These are phyloP conservation scores for Actinia equina DNA, from an alignment of 64 coral and sea anemone species.

Conservation along the genomic window DNA sequence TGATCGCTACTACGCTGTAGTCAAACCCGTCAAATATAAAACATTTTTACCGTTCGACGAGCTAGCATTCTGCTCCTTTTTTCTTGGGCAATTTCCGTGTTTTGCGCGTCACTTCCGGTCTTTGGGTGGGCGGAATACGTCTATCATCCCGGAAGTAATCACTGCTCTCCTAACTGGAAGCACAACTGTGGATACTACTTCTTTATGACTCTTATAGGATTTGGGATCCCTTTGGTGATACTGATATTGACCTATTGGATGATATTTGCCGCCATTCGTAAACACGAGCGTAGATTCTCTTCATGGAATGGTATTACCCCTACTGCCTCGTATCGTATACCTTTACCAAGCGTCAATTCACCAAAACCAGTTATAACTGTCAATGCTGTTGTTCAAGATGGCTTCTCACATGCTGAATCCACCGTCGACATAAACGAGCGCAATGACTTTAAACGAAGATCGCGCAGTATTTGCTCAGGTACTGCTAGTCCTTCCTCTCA, in stretches of 20 bases:
- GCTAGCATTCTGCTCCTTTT: conserved; percentile 54
- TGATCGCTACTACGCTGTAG: conserved; percentile 86
- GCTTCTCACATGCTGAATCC: background rate
- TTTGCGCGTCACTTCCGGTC: conserved; percentile 57
- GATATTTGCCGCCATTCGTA: conserved; percentile 64
- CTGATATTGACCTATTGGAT: conserved; percentile 77
- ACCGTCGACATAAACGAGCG: background rate
- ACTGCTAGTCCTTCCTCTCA: background rate
- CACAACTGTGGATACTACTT: conserved; percentile 63
- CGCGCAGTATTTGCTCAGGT: background rate
- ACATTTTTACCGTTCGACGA: conserved; percentile 42
- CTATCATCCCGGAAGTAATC: conserved; percentile 69
- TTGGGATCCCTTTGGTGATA: conserved; percentile 63
- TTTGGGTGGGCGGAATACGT: conserved; percentile 59
- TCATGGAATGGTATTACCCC: conserved; percentile 42
- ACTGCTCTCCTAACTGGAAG: conserved; percentile 78
- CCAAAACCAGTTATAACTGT: conserved; percentile 12
- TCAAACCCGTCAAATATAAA: conserved; percentile 81
- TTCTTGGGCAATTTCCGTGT: conserved; percentile 49
- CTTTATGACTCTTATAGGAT: conserved; percentile 61
- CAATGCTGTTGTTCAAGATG: background rate
- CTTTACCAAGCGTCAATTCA: background rate
- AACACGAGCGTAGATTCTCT: conserved; percentile 50
- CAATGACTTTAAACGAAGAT: background rate
- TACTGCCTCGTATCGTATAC: background rate